Evolutionary conservation across 2,113 vertebrate genomes (phyloP), one percentile per base, ranked within the genome.

Genomic region (Lathamus discolor): DNA sequence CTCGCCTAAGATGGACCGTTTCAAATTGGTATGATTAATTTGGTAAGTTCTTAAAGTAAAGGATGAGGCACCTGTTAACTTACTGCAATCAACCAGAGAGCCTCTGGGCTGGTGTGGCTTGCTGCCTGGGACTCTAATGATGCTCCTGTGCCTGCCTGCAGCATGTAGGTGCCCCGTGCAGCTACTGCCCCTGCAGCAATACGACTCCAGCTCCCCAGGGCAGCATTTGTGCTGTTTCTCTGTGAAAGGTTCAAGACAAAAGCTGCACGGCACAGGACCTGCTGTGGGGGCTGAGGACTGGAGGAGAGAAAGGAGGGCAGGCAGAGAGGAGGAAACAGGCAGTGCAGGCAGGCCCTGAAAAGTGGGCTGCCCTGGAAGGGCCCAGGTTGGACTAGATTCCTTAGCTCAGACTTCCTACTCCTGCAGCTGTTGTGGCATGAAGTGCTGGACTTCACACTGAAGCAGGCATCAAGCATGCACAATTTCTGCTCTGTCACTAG

Each of bases 271-370:
- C 9, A 20, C 57, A 69, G 63, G 25, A 76, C 16, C 76, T 41
- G 33, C 67, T 31, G 46, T 6, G 28, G 61, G 59, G 35, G 28
- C 48, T 52, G 41, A 49, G 46, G n/a, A 17, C 2, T 4, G 46
- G 35, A 86, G 87, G 76, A 83, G 95, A 86, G 66, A 68, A 84
- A 90, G 81, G 80, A 59, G 39, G n/a, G 35, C 18, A 19, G 33
- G 33, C 22, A 35, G 77, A 84, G 73, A 94, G 85, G 83, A 93
- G 81, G 57, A 54, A 89, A 89, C 67, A 59, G 75, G 85, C 86
- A 85, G 83, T 70, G 84, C 35, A 87, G 63, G 90, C 78, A 90
- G 89, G 89, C 86, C 90, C 91, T 86, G 49, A 31, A 75, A 77
- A 72, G 52, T 2, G 2, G 33, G 52, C 35, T 66, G 85, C 15